phyloP scores from a whole-genome alignment of 1,140 invertebrate species.

The Aphis craccivora region DNA sequence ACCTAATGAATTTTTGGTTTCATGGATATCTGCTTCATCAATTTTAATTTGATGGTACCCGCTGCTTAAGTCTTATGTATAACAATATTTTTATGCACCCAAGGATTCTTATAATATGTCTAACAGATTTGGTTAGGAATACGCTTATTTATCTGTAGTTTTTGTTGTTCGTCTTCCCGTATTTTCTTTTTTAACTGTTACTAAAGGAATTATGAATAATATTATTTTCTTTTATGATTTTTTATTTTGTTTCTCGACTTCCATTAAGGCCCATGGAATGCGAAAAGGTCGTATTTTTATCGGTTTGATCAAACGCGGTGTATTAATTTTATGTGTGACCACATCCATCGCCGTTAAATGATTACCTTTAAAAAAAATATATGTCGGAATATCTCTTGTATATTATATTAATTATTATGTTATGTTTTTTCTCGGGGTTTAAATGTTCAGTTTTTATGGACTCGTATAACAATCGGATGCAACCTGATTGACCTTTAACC shows the following conservation, averaged over 20 bases:
- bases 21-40: background rate
- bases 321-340: background rate
- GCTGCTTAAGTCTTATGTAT: no score
- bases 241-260: background rate
- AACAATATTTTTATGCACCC: no score
- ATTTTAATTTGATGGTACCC: background rate
- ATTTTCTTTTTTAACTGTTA: no score
- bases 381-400: background rate
- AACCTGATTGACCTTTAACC: no score
- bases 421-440: no score
- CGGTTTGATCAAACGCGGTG: background rate
- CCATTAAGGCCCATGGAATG: background rate
- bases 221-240: background rate
- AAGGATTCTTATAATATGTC: no score
- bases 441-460: no score
- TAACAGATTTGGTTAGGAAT: no score
- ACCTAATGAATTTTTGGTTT: constrained; percentile 61
- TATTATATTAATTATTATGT: no score
- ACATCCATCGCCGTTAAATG: background rate
- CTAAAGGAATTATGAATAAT: background rate
- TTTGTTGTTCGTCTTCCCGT: no score
- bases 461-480: no score
- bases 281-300: background rate
- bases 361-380: background rate
- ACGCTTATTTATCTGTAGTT: no score